Base-by-base conservation (phyloP, 2,888 invertebrate genomes). In the Eulithis testata region DNA sequence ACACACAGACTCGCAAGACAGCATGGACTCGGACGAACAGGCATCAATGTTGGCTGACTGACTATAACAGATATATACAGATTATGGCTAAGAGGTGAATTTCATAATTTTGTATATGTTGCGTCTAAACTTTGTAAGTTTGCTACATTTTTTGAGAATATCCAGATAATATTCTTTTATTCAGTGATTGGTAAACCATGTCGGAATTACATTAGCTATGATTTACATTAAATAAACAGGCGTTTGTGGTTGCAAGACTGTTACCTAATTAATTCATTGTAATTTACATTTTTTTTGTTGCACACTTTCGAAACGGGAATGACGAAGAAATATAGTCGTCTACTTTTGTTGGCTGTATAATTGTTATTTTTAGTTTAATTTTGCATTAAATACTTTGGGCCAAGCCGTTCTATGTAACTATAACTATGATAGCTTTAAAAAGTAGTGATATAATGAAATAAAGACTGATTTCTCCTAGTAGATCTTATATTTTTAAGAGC, bases 381-480 rank as follows among this genome's bases (percentile, higher is more conserved):
- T 11, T 11, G 50, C 27, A 27, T 50, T 31, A 50, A 27, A 31
- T 11, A 31, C 11, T 5, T 21, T 31, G 2, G 50, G 50, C 50
- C 27, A 50, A 50, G 53, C 53, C 37, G 12, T 53, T 53, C 8
- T 40, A 40, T 51, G n/a, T 51, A 11, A 27, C 3, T 21, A 14
- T 49, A 14, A 21, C 14, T 50, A 9, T 1, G 5, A 50, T 50
- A 51, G 11, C 11, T 31, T 31, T 31, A 5, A 7, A 21, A 44
- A n/a, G 31, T 40, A 40, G 8, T 40, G 9, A 6, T 3, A 50
- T 40, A 53, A 53, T 37, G 40, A 40, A 40, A 12, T 14, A 14
- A 37, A 53, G 53, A 53, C 53, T 53, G 53, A 53, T 53, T 21
- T 40, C 53, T 14, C 11, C 8, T 6, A 51, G 12, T 36, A 40